These are phyloP conservation scores for Acanthochromis polyacanthus DNA, from an alignment of 2,113 vertebrate genomes.

Conservation along the genomic window DNA sequence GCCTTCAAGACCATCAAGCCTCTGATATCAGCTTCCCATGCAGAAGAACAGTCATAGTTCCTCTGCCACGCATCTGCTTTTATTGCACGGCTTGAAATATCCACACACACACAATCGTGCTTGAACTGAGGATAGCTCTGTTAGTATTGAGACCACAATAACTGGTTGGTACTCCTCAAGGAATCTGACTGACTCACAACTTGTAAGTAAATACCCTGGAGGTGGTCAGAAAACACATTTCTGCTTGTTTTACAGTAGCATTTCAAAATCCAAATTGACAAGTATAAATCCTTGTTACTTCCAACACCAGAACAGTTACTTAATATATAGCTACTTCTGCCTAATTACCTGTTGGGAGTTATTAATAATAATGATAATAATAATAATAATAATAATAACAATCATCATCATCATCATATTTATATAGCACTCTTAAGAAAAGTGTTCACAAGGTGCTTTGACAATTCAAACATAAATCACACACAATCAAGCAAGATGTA, in stretches of 20 bases:
- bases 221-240: neutral
- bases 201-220: slow-evolving; percentile 3
- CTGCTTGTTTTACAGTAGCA: neutral
- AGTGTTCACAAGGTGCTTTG: no score
- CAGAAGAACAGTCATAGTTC: slow-evolving; percentile 52
- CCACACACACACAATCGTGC: slow-evolving; percentile 34
- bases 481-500: no score
- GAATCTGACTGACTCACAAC: slow-evolving; percentile 15
- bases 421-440: no score
- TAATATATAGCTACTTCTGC: neutral
- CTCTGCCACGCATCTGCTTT: slow-evolving; percentile 47
- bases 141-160: slow-evolving; percentile 51
- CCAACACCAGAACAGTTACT: neutral
- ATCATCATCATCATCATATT: no score
- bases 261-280: neutral
- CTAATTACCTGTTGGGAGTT: neutral
- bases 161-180: slow-evolving; percentile 22
- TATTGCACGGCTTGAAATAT: slow-evolving; percentile 71
- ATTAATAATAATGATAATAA: no score
- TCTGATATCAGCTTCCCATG: slow-evolving; percentile 62
- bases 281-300: neutral
- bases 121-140: slow-evolving; percentile 42
- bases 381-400: no score
- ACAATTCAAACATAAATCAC: no score
- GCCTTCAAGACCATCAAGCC: slow-evolving; percentile 57